Conservation (phyloP, 2,797 vertebrate species). For the Darevskia nairensis region DNA sequence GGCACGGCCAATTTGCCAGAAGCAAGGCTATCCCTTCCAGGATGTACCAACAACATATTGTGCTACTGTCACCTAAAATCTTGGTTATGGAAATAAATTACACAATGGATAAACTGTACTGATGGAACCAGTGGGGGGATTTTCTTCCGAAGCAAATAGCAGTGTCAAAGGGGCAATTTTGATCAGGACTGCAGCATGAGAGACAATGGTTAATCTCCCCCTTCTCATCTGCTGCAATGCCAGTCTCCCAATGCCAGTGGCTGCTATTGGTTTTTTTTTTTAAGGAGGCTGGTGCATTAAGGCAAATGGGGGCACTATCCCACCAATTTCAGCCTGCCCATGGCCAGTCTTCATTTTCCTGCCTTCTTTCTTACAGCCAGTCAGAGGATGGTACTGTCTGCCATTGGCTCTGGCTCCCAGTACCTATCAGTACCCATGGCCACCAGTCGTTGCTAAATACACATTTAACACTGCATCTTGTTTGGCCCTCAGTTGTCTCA, state of each 20-base stretch:
- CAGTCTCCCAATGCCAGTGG: too few relatives aligned
- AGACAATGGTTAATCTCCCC: neutral
- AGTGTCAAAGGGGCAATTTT: neutral
- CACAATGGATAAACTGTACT: neutral
- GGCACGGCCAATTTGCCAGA: neutral
- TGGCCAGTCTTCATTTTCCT: too few relatives aligned
- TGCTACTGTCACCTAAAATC: neutral
- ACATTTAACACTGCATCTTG: neutral
- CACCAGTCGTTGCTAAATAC: neutral
- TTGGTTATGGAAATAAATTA: neutral
- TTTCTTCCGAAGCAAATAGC: neutral
- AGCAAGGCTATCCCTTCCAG: neutral
- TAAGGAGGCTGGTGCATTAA: too few relatives aligned
- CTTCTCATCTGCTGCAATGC: neutral
- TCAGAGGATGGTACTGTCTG: too few relatives aligned
- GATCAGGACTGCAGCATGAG: neutral
- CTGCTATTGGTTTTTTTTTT: too few relatives aligned
- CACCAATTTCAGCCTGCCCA: too few relatives aligned
- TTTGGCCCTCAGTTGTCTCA: neutral
- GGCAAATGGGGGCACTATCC: too few relatives aligned
- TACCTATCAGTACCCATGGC: too few relatives aligned
- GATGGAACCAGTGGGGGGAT: neutral
- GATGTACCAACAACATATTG: neutral
- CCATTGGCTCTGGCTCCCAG: too few relatives aligned
- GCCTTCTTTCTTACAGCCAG: too few relatives aligned